Evolutionary conservation across 2,113 vertebrate species (phyloP), one percentile per base, ranked within the genome.

Genomic region (Siniperca chuatsi): DNA sequence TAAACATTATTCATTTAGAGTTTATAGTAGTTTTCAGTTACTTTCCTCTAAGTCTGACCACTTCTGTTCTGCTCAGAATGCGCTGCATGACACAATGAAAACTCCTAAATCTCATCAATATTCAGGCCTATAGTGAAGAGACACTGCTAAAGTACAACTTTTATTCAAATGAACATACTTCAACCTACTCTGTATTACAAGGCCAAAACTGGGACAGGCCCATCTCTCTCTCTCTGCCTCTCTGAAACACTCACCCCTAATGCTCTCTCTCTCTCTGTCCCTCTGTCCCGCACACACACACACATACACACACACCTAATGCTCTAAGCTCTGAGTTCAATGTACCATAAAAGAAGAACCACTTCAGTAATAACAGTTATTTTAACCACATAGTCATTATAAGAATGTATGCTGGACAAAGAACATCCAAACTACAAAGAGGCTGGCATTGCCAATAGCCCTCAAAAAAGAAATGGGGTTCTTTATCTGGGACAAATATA

Each of bases 301-400:
- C 69, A 57, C 70, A 73, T 52, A 52, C 83, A 78, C 13, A 77
- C 81, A 79, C 74, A 81, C 70, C 79, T 87, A 91, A 90, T 87
- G 62, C 86, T 87, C 72, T 86, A 82, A 84, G 75, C 89, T 87
- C 74, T 82, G 78, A 83, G 83, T 87, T 92, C 82, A 90, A 90
- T 91, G 88, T 84, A 89, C 83, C 90, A 87, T 91, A 88, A 91
- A 94, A 86, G 71, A 82, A 82, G 57, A 82, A 71, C 61, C 81
- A 89, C 90, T 90, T 90, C 73, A 90, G 81, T 92, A 90, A 93
- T 91, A 88, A 90, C 85, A 78, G 85, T 87, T 89, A 90, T 88
- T 93, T 90, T 81, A 89, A 89, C 86, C 83, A 92, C 73, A 64
- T 18, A 68, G 61, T 46, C 85, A 89, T 93, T 91, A 90, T 67